These are phyloP conservation scores for Silurus meridionalis DNA, from an alignment of 2,113 vertebrate genomes.

Conservation along the genomic window DNA sequence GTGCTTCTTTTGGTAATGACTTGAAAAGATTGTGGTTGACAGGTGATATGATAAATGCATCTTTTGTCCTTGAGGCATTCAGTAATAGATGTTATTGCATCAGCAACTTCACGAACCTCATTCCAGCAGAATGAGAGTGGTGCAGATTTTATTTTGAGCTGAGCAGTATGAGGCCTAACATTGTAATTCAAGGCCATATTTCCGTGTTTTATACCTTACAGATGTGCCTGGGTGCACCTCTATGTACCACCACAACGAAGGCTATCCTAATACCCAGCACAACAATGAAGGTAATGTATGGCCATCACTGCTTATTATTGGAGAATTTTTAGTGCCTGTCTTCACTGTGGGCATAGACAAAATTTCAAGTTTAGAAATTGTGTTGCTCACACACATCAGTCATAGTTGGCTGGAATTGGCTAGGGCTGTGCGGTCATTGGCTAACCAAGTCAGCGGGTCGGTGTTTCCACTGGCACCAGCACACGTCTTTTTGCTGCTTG, in stretches of 20 bases:
- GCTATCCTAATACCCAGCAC: constrained; percentile 73
- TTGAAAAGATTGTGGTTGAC: constrained; percentile 59
- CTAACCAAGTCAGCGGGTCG: constrained; percentile 57
- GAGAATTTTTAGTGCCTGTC: neutral
- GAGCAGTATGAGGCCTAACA: neutral
- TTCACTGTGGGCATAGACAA: neutral
- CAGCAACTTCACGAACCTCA: constrained; percentile 34
- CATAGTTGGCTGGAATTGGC: constrained; percentile 43
- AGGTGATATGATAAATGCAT: constrained; percentile 39
- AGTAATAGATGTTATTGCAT: constrained; percentile 34
- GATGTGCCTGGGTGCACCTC: constrained; percentile 88
- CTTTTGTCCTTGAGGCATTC: constrained; percentile 58
- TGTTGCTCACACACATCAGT: constrained; percentile 35
- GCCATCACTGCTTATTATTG: neutral
- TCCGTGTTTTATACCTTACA: constrained; percentile 57
- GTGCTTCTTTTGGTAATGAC: constrained; percentile 42
- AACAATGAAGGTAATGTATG: constrained; percentile 73
- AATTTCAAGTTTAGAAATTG: constrained; percentile 20
- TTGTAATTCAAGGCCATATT: neutral
- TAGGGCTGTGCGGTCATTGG: constrained; percentile 65
- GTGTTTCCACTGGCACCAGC: constrained; percentile 72
- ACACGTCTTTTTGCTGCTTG: constrained; percentile 63
- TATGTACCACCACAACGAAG: constrained; percentile 81
- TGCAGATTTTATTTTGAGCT: constrained; percentile 2
- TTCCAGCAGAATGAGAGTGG: neutral